Base-by-base conservation (phyloP, 2,888 invertebrate species). In the Polymixis lichenea region DNA sequence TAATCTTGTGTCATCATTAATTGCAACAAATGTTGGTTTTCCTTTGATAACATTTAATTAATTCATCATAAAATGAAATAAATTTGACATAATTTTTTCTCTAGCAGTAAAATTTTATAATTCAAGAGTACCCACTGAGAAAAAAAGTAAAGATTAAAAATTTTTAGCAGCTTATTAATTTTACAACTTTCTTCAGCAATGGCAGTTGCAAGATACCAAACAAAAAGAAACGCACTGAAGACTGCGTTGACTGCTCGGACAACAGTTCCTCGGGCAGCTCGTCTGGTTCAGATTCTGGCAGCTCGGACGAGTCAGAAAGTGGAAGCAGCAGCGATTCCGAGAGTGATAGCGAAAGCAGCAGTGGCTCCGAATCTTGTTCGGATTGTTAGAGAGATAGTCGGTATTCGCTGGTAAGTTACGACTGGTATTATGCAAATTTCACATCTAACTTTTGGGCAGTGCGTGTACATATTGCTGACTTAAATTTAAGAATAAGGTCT, bases 141-240 rank as follows among this genome's bases (percentile, higher is more conserved):
- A 53, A 46, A 32, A 64, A 11, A n/a, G 13, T 38, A 38, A 1
- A 38, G 68, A 22, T 7, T 38, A 38, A 1, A 38, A 69, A 22
- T 7, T 9, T 25, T 13, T 6, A 22, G 22, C 0, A 11, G 8
- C 19, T 25, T 46, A 7, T 9, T 25, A 15, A 53, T 28, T 61
- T 60, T 49, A 11, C 0, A 25, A 66, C 15, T 60, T 78, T 28
- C 88, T 86, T 38, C 87, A 95, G 95, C 89, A 93, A 92, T 81
- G 94, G 94, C 11, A 91, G 91, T 81, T 95, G 95, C 91, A 94
- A 95, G 88, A 89, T 95, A 75, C 94, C 95, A 3, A 92, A 89
- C 78, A 95, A 95, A 91, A 95, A 95, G 91, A 95, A 94, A 88
- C 92, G 93, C 56, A 83, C 85, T 9, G 93, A 94, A 3, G 93